Conservation (phyloP, 1,140 invertebrate genomes). For the Nomia melanderi region DNA sequence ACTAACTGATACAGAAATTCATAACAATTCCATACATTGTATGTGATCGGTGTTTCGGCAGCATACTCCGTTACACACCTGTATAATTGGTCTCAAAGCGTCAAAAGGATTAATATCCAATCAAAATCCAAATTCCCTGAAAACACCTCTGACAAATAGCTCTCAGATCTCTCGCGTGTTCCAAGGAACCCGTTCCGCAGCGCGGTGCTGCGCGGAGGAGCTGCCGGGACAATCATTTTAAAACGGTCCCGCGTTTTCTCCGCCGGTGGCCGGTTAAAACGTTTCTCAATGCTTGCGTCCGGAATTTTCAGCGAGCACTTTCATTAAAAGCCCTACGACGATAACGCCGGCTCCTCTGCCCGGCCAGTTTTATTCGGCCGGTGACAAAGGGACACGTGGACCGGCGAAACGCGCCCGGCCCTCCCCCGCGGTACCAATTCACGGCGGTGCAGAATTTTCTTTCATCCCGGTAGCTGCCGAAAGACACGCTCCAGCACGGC, state of each 20-base stretch:
- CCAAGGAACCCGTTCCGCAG: conserved; percentile 39
- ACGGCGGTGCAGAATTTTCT: conserved; percentile 29
- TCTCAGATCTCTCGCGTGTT: conserved; percentile 18
- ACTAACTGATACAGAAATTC: no score
- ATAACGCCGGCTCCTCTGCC: conserved; percentile 26
- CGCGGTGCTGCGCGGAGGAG: neutral
- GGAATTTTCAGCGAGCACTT: conserved; percentile 47
- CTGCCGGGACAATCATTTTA: conserved; percentile 23
- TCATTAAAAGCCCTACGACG: conserved; percentile 48
- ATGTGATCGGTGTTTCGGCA: no score
- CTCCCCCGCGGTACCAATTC: conserved; percentile 13
- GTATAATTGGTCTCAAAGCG: no score
- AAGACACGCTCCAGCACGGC: neutral
- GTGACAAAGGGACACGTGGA: conserved; percentile 48
- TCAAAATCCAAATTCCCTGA: no score
- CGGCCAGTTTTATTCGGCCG: conserved; percentile 30
- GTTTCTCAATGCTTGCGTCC: conserved; percentile 41
- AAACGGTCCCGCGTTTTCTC: conserved; percentile 36
- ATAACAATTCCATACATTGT: no score
- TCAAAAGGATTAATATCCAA: no score
- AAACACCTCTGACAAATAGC: no score
- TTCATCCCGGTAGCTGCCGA: conserved; percentile 29
- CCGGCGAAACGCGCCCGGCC: conserved; percentile 9
- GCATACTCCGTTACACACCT: no score
- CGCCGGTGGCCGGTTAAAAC: conserved; percentile 30